Evolutionary conservation across 2,888 invertebrate species (phyloP).

Genomic region (Lordiphosa andalusiaca): DNA sequence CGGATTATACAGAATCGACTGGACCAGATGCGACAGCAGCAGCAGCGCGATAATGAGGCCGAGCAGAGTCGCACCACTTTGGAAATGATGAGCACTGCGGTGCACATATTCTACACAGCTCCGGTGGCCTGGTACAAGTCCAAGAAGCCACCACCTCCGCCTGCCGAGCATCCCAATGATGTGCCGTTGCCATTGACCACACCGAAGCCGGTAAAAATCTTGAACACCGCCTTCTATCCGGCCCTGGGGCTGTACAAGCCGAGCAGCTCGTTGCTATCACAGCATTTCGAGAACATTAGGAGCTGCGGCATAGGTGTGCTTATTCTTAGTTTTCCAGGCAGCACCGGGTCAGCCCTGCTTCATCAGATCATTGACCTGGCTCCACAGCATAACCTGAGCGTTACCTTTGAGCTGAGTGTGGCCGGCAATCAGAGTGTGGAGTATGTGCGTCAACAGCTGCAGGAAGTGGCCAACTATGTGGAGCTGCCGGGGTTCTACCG

Average conservation of each 20-base stretch:
- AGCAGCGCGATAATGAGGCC: slow-evolving; percentile 59
- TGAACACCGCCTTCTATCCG: slow-evolving; percentile 79
- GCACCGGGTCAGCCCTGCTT: slow-evolving; percentile 59
- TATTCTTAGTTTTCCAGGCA: slow-evolving; percentile 81
- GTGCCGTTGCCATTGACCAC: slow-evolving; percentile 47
- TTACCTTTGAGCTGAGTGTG: slow-evolving; percentile 84
- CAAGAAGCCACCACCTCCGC: slow-evolving; percentile 66
- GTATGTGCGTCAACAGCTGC: slow-evolving; percentile 81
- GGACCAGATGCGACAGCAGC: slow-evolving; percentile 69
- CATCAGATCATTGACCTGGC: slow-evolving; percentile 81
- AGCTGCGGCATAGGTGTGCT: slow-evolving; percentile 83
- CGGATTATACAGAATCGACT: slow-evolving; percentile 79
- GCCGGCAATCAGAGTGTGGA: slow-evolving; percentile 82
- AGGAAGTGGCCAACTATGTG: slow-evolving; percentile 45
- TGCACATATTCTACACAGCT: slow-evolving; percentile 79
- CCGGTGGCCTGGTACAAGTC: slow-evolving; percentile 79
- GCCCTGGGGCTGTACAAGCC: slow-evolving; percentile 77
- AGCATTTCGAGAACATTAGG: slow-evolving; percentile 84
- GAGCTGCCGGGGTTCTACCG: slow-evolving; percentile 76
- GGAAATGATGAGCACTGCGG: slow-evolving; percentile 70
- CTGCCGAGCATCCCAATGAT: slow-evolving; percentile 52
- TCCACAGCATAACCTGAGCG: slow-evolving; percentile 81
- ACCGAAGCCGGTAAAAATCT: slow-evolving; percentile 60
- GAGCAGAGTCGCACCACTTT: slow-evolving; percentile 69
- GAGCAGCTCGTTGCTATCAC: slow-evolving; percentile 80